Evolutionary conservation across 2,888 invertebrate genomes (phyloP), one percentile per base, ranked within the genome.

Genomic region (Gisinianus flammeolus): DNA sequence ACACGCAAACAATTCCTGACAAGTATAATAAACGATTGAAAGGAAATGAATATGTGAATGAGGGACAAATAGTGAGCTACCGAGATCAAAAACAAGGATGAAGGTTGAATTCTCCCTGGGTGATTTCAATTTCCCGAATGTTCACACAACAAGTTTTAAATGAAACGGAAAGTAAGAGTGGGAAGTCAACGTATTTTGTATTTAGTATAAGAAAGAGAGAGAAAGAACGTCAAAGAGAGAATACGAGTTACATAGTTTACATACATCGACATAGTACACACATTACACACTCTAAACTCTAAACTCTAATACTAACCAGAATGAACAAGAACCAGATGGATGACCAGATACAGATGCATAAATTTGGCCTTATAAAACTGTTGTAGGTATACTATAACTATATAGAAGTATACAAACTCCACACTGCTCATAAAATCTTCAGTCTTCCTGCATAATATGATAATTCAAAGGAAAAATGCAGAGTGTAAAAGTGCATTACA

Each of bases 31-130:
- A 6, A 44, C 44, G 6, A 6, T n/a, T n/a, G n/a, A n/a, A n/a
- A n/a, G n/a, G 26, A 12, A 62, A 5, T n/a, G n/a, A n/a, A n/a
- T n/a, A n/a, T n/a, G n/a, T n/a, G n/a, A n/a, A 62, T 26, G 24
- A 62, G 24, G 12, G 2, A 62, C 24, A 62, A 12, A 54, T 54
- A 54, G 6, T 8, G 6, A 54, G 54, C n/a, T n/a, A n/a, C 4
- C 12, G 62, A 73, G 73, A 73, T 73, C 62, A 73, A 73, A 73
- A 62, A 35, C 62, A 62, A 62, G 73, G 62, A 33, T 73, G 73
- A 73, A 73, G 73, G 73, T 73, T 62, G 35, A 8, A 22, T n/a
- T 62, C 62, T 73, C 62, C 35, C n/a, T 30, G 62, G 62, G 58
- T 62, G 24, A 62, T 73, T 33, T 35, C 73, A 73, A 62, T 58